Evolutionary conservation across 1,140 invertebrate species (phyloP), one percentile per base, ranked within the genome.

Genomic region (Neelides sp.): DNA sequence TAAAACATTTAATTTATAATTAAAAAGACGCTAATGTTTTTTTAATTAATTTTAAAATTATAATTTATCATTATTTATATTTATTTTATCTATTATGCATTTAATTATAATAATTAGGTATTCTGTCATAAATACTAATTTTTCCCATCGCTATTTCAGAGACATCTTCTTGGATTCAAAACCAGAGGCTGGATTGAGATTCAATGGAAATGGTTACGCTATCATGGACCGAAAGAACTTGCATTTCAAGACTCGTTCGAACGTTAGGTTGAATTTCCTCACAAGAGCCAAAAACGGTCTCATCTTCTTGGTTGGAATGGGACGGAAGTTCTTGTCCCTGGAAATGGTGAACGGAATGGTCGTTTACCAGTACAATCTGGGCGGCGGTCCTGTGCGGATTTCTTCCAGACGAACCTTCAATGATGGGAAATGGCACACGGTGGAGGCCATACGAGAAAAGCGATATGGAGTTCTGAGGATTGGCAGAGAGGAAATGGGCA

Each of bases 211-310:
- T 50, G 86, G 88, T 17, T 94, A 83, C 64, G 80, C 80, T 0
- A 76, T 82, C 1, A 62, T 92, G 1, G 74, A 74, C 66, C 76
- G 70, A 48, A 65, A 65, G 50, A 68, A 62, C 56, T 75, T 69
- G 57, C 72, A 68, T 52, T 76, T 78, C 57, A 62, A 68, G 53
- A 62, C 71, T 53, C 65, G 71, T 22, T 72, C 78, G 26, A 66
- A 75, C 62, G 68, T 94, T 61, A 65, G 73, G 59, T 66, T 95
- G 27, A 77, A 74, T 28, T 94, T 98, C 67, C 87, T 87, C 63
- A 95, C 91, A 0, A 83, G 81, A 54, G 78, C 82, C 8, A 75
- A 78, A 22, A 78, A 94, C 61, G 94, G 93, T 0, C 66, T 97
- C 3, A 70, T 98, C 3, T 92, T 93, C 69, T 72, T 89, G 35